Conservation (phyloP, 2,797 vertebrate species). For the Xiphophorus birchmanni region DNA sequence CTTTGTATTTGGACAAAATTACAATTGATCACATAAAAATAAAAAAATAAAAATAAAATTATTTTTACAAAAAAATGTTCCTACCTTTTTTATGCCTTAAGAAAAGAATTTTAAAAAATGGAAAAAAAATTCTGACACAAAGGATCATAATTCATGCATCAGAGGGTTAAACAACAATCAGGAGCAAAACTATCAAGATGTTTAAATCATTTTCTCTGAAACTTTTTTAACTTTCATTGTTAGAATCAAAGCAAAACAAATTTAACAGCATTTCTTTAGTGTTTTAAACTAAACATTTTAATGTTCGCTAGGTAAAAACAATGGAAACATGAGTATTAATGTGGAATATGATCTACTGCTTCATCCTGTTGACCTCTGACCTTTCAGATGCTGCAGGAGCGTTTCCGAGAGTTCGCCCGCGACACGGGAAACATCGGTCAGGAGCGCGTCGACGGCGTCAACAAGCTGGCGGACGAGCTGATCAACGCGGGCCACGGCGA, state of each 20-base stretch:
- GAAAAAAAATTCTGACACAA: too few relatives aligned
- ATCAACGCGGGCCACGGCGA: constrained; percentile 95
- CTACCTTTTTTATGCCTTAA: too few relatives aligned
- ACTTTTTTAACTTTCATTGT: neutral
- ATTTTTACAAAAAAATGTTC: too few relatives aligned
- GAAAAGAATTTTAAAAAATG: too few relatives aligned
- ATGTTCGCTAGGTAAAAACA: neutral
- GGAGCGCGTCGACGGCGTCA: constrained; percentile 93
- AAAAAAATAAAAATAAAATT: too few relatives aligned
- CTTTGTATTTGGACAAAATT: too few relatives aligned
- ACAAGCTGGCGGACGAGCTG: constrained; percentile 94
- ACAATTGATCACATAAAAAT: too few relatives aligned
- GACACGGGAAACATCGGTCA: constrained; percentile 97
- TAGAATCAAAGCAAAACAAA: neutral
- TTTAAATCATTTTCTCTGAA: neutral
- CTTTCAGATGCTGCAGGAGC: constrained; percentile 87
- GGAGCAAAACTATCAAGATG: neutral
- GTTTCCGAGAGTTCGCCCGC: constrained; percentile 95
- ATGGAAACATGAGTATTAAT: neutral
- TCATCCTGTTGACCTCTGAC: neutral
- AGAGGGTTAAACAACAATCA: too few relatives aligned
- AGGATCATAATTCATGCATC: too few relatives aligned
- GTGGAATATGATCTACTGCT: neutral
- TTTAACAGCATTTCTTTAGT: neutral
- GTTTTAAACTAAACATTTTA: neutral